Evolutionary conservation across 2,113 vertebrate species (phyloP), one percentile per base, ranked within the genome.

Genomic region (Semicossyphus pulcher): DNA sequence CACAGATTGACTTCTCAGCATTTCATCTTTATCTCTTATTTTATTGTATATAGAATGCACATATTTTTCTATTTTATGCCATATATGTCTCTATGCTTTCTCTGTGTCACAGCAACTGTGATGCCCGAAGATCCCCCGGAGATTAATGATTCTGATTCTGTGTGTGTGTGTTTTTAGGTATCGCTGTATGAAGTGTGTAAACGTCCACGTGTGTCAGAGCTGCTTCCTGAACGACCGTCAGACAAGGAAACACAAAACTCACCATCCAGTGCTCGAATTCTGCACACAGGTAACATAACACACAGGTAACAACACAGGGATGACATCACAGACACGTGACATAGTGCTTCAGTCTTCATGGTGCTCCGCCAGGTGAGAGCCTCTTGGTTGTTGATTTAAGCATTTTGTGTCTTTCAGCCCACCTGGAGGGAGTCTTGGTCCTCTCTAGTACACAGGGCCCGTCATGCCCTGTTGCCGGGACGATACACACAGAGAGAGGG

Each of bases 101-200:
- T n/a, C n/a, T n/a, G n/a, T n/a, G n/a, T n/a, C n/a, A n/a, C n/a
- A n/a, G n/a, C n/a, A n/a, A n/a, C n/a, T n/a, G n/a, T n/a, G n/a
- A n/a, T n/a, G n/a, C n/a, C n/a, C n/a, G n/a, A n/a, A n/a, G n/a
- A n/a, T n/a, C n/a, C n/a, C n/a, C n/a, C n/a, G n/a, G n/a, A n/a
- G n/a, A n/a, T n/a, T n/a, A n/a, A n/a, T n/a, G n/a, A n/a, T n/a
- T 39, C 11, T 39, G 37, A 14, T 14, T 41, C 14, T 41, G 39
- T 25, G 21, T 57, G 52, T 52, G 23, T 44, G 66, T 21, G 44
- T 56, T 70, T 61, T 21, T 81, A 97, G 96, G 84, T 96, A 94
- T 88, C 87, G 84, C 59, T 97, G 96, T 87, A 81, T 95, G 74
- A 97, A 95, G 83, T 96, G 96, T 81, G 83, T 95, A 41, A 93